Base-by-base conservation (phyloP, 2,113 vertebrate species). In the Colius striatus region DNA sequence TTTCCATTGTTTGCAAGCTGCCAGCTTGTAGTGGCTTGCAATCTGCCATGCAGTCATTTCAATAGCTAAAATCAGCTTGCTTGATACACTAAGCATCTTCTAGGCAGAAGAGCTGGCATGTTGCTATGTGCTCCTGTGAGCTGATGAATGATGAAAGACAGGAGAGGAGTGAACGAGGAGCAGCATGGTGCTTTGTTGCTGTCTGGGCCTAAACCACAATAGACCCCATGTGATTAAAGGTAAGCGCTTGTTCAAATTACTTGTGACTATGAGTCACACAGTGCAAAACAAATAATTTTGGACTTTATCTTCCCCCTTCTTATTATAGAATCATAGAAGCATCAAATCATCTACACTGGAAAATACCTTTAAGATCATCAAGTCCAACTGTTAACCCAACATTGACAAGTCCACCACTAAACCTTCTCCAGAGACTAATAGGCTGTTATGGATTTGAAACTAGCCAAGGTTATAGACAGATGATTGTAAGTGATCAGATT, bases 1-100 rank as follows among this genome's bases (percentile, higher is more conserved):
- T 87, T 81, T 0, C 2, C 0, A 0, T 23, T 89, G 14, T 45
- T 82, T 23, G 19, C 1, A 2, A 26, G 67, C 14, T 55, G 65
- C 36, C 62, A 66, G 30, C 23, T 62, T 1, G 1, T 2, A 47
- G 45, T 25, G 25, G 54, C 62, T 73, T 70, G 36, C 36, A 54
- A 29, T 27, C 54, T 22, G 65, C 10, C 43, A 17, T 17, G n/a
- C 27, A 43, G 11, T 47, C 13, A 11, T 63, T 91, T 89, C 58
- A 70, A 53, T 63, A 60, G 47, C n/a, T 80, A 54, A 84, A 82
- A 21, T 15, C 25, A 54, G 22, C 27, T 53, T 70, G 10, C 26
- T 83, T 67, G 32, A 18, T 13, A 43, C 2, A 19, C 83, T 76
- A 60, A 53, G 29, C 22, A 77, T 47, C 70, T 85, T 71, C 29